phyloP scores from a whole-genome alignment of 2,888 invertebrate species.

The Nephrotoma flavescens region DNA sequence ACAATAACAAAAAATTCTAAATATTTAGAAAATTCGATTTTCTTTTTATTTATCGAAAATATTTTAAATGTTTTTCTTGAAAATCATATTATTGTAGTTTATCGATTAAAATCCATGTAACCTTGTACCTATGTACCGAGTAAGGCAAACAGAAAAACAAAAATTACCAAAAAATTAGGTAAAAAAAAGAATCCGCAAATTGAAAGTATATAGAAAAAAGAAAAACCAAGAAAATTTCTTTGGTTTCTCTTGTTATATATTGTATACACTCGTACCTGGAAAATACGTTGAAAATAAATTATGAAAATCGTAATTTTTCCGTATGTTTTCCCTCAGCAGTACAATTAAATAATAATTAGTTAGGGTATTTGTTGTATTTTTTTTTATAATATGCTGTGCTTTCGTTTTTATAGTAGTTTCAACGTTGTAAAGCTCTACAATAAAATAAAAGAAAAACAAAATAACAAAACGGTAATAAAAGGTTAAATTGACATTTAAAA shows the following conservation, averaged over 20 bases:
- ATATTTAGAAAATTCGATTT: not conserved
- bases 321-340: not conserved
- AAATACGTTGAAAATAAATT: not conserved
- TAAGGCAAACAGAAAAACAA: not conserved
- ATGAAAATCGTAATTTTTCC: not conserved
- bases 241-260: not conserved
- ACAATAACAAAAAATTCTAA: not conserved
- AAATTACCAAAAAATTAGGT: not conserved
- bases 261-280: not conserved
- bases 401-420: not conserved
- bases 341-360: not conserved
- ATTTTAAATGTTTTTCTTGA: not conserved
- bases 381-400: not conserved
- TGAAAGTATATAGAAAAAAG: not conserved
- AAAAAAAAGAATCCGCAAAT: not conserved
- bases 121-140: not conserved
- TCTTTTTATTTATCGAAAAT: not conserved
- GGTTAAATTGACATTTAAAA: not conserved
- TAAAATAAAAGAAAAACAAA: not conserved
- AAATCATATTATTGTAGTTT: not conserved
- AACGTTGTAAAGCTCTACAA: not conserved
- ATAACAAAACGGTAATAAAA: not conserved
- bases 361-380: not conserved
- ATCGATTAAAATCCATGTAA: not conserved
- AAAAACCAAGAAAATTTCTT: not conserved